Percentiles rank a stretch among this genome's conserved stretches.
Conservation (phyloP, 2,797 vertebrate species). For the Bradypodion ventrale region DNA sequence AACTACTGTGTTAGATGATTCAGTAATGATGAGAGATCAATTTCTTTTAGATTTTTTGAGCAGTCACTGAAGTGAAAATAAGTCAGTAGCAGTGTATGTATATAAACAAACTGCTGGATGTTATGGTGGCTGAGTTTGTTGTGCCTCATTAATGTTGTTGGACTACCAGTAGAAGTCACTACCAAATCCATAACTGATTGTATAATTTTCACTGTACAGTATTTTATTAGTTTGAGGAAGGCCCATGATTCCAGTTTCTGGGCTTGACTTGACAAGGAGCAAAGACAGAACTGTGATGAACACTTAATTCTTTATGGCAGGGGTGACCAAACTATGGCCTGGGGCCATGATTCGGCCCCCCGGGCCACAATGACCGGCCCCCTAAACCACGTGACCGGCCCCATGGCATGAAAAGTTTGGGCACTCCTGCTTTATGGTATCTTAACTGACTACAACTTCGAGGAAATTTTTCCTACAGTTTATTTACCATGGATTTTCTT, state of each 20-base stretch:
- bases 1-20: no score
- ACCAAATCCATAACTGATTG: neutral
- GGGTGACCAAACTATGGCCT: no score
- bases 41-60: neutral
- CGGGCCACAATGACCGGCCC: no score
- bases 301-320: neutral
- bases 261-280: neutral
- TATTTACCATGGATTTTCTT: neutral
- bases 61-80: constrained; percentile 25
- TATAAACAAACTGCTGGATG: neutral
- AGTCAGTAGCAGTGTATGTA: neutral
- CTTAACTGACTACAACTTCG: neutral
- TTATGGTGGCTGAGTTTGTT: neutral
- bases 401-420: no score
- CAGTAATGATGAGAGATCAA: constrained; percentile 30
- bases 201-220: neutral
- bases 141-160: neutral
- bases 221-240: neutral
- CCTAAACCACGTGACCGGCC: no score
- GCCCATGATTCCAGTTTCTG: neutral
- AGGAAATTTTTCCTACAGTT: neutral
- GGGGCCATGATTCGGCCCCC: no score
- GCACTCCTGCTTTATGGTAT: neutral
- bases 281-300: neutral
- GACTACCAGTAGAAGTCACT: fast-evolving